Conservation (phyloP, 2,797 vertebrate species). For the Amazona finschi region DNA sequence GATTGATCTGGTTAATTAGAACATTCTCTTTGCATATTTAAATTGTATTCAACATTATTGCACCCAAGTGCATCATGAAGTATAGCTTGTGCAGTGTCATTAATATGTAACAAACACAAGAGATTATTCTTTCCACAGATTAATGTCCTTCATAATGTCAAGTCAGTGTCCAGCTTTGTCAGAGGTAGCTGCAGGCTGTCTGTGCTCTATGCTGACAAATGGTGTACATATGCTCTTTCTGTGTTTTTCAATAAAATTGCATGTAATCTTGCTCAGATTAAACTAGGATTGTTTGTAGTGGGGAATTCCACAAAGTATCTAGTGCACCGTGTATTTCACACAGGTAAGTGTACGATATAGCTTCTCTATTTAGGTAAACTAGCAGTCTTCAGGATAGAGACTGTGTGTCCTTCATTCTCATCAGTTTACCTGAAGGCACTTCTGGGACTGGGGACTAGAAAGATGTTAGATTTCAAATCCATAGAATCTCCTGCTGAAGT, state of each 20-base stretch:
- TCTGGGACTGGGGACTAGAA: neutral
- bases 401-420: neutral
- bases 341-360: neutral
- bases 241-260: neutral
- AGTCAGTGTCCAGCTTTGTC: neutral
- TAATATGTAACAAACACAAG: neutral
- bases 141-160: neutral
- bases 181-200: neutral
- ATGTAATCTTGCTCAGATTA: neutral
- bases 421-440: neutral
- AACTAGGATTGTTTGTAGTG: neutral
- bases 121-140: neutral
- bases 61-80: neutral
- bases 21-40: neutral
- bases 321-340: neutral
- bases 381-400: neutral
- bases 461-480: neutral
- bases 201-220: neutral
- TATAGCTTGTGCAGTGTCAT: neutral
- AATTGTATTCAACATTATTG: constrained; percentile 5
- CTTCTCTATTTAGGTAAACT: neutral
- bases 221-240: neutral
- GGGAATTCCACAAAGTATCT: neutral
- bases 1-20: neutral
- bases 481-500: neutral